phyloP scores from a whole-genome alignment of 1,140 invertebrate species.

The Drosophila melanogaster region Release_6_plus_ISO1_MT NT_033777.3:5323501-5324000 shows the following conservation, averaged over 20 bases:
- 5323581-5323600: slow-evolving; percentile 33
- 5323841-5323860: slow-evolving; percentile 69
- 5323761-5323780: slow-evolving; percentile 59
- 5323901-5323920: neutral
- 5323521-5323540: slow-evolving; percentile 19
- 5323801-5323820: slow-evolving; percentile 70
- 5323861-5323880: neutral
- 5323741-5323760: slow-evolving; percentile 46
- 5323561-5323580: slow-evolving; percentile 31
- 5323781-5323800: slow-evolving; percentile 8
- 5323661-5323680: slow-evolving; percentile 39
- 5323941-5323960: neutral
- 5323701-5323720: slow-evolving; percentile 10
- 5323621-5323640: slow-evolving; percentile 18
- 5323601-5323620: slow-evolving; percentile 14
- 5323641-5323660: slow-evolving; percentile 29
- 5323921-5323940: neutral
- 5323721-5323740: slow-evolving; percentile 41
- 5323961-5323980: no score
- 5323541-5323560: slow-evolving; percentile 12
- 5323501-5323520: slow-evolving; percentile 18
- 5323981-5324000: neutral
- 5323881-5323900: slow-evolving; percentile 46
- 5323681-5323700: slow-evolving; percentile 18
- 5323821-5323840: slow-evolving; percentile 82